Base-by-base conservation (phyloP, 1,140 invertebrate species). In the Venturia canescens region DNA sequence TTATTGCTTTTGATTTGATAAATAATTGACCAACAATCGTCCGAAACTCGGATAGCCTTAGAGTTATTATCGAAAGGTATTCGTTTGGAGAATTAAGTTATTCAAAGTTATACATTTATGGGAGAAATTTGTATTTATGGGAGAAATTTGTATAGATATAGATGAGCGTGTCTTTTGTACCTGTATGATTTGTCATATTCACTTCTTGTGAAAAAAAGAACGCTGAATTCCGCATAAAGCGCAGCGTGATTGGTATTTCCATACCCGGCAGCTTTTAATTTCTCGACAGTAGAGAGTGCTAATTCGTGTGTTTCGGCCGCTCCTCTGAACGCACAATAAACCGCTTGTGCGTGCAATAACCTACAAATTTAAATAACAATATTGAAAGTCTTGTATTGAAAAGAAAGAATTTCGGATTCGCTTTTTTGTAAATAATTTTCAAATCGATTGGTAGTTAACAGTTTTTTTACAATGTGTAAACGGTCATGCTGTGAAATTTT, bases 181-280 rank as follows among this genome's bases (percentile, higher is more conserved):
- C 91, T 95, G 93, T 93, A 96, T 93, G 93, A 95, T 89, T 95
- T 93, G 90, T 96, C 94, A 91, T 97, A 98, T 91, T 97, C 95
- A 91, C 96, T 97, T 87, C 95, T 95, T 83, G 94, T 93, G 92
- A 96, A 97, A 90, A 94, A 95, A 80, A 97, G 92, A 76, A 94
- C 93, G 87, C 96, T 96, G 89, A 97, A 96, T 92, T 97, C 96
- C 82, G 95, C 94, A 89, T 95, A 97, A 16, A 97, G 91, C 29
- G 95, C 94, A 77, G 96, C 95, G 71, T 94, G 92, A 91, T 94
- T 95, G 53, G 93, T 92, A 57, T 89, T 85, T 31, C 90, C 89
- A 48, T 93, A 90, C 6, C 88, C 84, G 29, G 87, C 83, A 34
- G 87, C 81, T 69, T 91, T 87, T 60, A 94, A 86, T 84, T 93